Percentiles rank a stretch among this genome's conserved stretches.
Evolutionary conservation across 2,888 invertebrate species (phyloP).

Genomic region (Pogonocherus hispidulus): DNA sequence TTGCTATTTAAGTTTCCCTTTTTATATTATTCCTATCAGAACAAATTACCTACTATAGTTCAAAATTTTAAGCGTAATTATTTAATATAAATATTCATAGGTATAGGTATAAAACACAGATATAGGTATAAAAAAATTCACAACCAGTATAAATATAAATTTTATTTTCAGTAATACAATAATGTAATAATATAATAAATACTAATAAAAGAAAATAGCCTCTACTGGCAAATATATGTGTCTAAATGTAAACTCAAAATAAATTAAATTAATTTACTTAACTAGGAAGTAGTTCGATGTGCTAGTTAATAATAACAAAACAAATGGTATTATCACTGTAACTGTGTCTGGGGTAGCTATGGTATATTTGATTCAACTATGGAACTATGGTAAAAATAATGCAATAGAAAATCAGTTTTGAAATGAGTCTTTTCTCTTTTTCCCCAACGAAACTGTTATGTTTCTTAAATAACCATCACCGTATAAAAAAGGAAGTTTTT

Average conservation of each 20-base stretch:
- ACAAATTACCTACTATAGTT: no score
- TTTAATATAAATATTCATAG: no score
- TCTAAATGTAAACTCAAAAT: constrained; percentile 20
- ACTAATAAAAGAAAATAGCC: constrained; percentile 28
- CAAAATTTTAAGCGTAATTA: no score
- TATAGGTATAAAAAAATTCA: background rate
- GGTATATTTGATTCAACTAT: constrained; percentile 17
- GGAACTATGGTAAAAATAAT: constrained; percentile 26
- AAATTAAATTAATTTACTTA: constrained; percentile 29
- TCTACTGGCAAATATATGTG: constrained; percentile 31
- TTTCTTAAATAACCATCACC: constrained; percentile 18
- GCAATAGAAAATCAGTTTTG: constrained; percentile 24
- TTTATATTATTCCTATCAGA: no score
- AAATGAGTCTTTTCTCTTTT: constrained; percentile 18
- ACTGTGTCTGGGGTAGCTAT: constrained; percentile 27
- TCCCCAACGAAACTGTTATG: background rate
- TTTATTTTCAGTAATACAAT: constrained; percentile 10
- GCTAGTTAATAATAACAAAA: constrained; percentile 22
- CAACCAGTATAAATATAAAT: constrained; percentile 15
- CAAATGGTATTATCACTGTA: constrained; percentile 33
- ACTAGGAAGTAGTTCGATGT: constrained; percentile 21
- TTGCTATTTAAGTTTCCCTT: no score
- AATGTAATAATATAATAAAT: constrained; percentile 26
- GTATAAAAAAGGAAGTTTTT: background rate
- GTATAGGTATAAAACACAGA: no score